Evolutionary conservation across 1,140 invertebrate species (phyloP).

Genomic region (Sycophaga agraensis): DNA sequence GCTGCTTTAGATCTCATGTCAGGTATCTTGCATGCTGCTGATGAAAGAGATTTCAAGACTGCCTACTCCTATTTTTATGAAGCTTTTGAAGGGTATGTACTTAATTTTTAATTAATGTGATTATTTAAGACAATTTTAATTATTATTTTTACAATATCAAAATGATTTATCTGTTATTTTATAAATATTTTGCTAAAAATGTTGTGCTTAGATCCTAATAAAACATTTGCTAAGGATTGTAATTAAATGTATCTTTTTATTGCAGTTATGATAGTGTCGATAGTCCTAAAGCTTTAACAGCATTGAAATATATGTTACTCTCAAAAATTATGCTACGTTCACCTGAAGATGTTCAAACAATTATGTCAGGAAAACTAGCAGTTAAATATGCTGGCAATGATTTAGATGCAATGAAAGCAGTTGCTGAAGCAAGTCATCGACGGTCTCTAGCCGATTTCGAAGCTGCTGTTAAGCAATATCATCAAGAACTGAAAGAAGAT

Average conservation of each 20-base stretch:
- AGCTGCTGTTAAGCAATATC: slow-evolving; percentile 80
- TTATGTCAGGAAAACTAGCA: slow-evolving; percentile 95
- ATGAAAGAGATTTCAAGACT: slow-evolving; percentile 99
- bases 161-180: too few species aligned
- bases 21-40: slow-evolving; percentile 97
- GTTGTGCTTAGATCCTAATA: too few species aligned
- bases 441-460: slow-evolving; percentile 96
- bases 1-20: slow-evolving; percentile 96
- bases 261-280: slow-evolving; percentile 89
- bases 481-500: slow-evolving; percentile 91
- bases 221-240: neutral
- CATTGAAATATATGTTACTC: slow-evolving; percentile 98
- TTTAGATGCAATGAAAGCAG: slow-evolving; percentile 96
- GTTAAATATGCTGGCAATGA: slow-evolving; percentile 94
- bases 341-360: slow-evolving; percentile 94
- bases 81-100: slow-evolving; percentile 87
- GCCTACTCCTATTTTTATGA: slow-evolving; percentile 99
- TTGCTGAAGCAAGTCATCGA: slow-evolving; percentile 94
- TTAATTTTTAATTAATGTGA: neutral
- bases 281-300: slow-evolving; percentile 85
- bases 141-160: too few species aligned
- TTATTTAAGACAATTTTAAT: too few species aligned
- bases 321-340: slow-evolving; percentile 97
- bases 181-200: neutral
- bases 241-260: slow-evolving; percentile 15